Evolutionary conservation across 2,113 vertebrate species (phyloP), one percentile per base, ranked within the genome.

Genomic region (Psittacula cyanocephala): DNA sequence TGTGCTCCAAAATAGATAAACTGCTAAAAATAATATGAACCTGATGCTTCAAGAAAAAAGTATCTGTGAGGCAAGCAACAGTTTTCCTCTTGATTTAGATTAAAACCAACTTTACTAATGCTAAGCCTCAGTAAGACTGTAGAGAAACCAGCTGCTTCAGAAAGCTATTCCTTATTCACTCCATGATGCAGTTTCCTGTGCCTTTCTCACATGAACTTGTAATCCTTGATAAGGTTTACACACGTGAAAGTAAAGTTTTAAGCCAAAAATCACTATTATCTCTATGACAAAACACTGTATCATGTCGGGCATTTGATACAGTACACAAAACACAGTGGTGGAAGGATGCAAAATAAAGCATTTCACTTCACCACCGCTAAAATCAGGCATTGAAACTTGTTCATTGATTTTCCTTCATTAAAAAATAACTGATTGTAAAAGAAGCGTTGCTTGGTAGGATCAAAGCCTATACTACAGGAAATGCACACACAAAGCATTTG

Each of bases 401-500:
- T 78, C 55, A 79, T 41, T 87, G 77, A 91, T 92, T 95, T 95
- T 84, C 77, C 65, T 93, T 93, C 86, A 95, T 92, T 89, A 95
- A 96, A 95, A 96, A 92, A 95, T 93, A 95, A 89, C 60, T 75
- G 82, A 90, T 60, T 81, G 90, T 88, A 76, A 90, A 93, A 95
- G 78, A 82, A 96, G 80, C 37, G 68, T 79, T 81, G 82, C 86
- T 96, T 75, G 50, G 88, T 68, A 94, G 92, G 91, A 97, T 95
- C 93, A 96, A 96, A 97, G 96, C 90, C 65, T 75, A 76, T 68
- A 86, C 93, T 93, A 86, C 92, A 95, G 90, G 93, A 96, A 96
- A 93, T 3, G 6, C 80, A 95, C 78, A 87, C 65, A 96, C 88
- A 94, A 96, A 95, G 92, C 90, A 62, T 92, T 94, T 97, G 95